Evolutionary conservation across 2,113 vertebrate species (phyloP).

Genomic region (Bothrops jararaca): DNA sequence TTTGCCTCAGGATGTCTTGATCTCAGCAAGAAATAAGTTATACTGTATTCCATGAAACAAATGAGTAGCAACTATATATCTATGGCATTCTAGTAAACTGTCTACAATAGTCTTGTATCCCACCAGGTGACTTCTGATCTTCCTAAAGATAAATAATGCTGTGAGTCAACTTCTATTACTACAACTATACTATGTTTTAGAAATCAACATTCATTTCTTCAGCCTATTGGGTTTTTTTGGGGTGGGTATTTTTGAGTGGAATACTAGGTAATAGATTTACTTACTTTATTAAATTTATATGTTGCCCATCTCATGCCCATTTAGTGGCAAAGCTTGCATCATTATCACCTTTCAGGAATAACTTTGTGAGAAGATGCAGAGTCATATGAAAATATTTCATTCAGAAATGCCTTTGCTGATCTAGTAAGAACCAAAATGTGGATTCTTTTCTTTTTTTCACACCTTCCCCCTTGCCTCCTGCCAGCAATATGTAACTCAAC

Average conservation of each 20-base stretch:
- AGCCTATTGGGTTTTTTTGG: not conserved
- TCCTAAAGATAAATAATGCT: not conserved
- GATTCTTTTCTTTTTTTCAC: not conserved
- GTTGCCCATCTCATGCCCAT: not conserved
- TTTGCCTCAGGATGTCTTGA: not conserved
- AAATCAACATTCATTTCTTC: not conserved
- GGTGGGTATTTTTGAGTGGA: not conserved
- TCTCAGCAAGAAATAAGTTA: not conserved
- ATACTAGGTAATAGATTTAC: not conserved
- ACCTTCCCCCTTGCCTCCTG: not conserved
- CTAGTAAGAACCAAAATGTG: not conserved
- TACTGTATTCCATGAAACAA: not conserved
- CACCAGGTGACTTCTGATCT: not conserved
- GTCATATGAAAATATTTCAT: not conserved
- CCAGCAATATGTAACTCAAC: not conserved
- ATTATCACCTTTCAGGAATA: not conserved
- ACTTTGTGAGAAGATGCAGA: not conserved
- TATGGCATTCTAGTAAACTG: not conserved
- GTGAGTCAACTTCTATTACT: not conserved
- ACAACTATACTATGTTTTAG: not conserved
- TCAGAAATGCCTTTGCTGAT: not conserved
- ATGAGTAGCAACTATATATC: not conserved
- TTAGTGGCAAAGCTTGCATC: not conserved
- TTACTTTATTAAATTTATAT: not conserved
- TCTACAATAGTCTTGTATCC: not conserved